Percentiles rank a stretch among this genome's conserved stretches.
phyloP scores from a whole-genome alignment of 64 coral and sea anemone genomes.

The Orbicella faveolata region DNA sequence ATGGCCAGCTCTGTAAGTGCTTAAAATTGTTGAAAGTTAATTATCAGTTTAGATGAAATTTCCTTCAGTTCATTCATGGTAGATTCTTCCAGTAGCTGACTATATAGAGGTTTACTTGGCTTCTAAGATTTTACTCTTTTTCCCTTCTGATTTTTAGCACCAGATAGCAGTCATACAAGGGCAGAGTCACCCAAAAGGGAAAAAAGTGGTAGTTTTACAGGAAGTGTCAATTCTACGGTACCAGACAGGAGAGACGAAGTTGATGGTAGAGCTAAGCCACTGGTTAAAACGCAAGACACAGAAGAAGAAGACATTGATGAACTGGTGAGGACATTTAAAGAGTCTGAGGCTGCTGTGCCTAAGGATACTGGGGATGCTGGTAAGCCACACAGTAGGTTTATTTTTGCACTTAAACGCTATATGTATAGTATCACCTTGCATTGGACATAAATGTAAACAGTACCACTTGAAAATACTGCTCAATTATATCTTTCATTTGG shows the following conservation, averaged over 20 bases:
- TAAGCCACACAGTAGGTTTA: background rate
- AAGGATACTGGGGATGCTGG: constrained; percentile 44
- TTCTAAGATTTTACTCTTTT: background rate
- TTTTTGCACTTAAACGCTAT: no score
- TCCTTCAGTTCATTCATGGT: no score
- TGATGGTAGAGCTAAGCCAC: background rate
- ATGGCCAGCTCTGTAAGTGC: constrained; percentile 11
- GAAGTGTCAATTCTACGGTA: constrained; percentile 12
- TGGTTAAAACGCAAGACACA: constrained; percentile 42
- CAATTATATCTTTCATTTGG: no score
- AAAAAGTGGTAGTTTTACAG: constrained; percentile 4
- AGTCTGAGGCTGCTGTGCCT: constrained; percentile 47
- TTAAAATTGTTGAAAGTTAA: background rate
- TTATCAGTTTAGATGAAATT: background rate
- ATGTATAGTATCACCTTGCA: no score
- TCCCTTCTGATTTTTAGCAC: background rate
- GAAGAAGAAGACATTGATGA: constrained; percentile 96
- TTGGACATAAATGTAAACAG: no score
- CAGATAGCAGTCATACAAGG: background rate
- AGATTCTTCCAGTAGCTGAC: no score
- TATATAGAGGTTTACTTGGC: no score
- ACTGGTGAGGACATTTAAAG: constrained; percentile 75
- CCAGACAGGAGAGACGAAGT: background rate
- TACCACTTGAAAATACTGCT: no score
- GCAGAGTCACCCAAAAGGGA: background rate